Evolutionary conservation across 1,140 invertebrate genomes (phyloP).

Genomic region (Solenopsis invicta): DNA sequence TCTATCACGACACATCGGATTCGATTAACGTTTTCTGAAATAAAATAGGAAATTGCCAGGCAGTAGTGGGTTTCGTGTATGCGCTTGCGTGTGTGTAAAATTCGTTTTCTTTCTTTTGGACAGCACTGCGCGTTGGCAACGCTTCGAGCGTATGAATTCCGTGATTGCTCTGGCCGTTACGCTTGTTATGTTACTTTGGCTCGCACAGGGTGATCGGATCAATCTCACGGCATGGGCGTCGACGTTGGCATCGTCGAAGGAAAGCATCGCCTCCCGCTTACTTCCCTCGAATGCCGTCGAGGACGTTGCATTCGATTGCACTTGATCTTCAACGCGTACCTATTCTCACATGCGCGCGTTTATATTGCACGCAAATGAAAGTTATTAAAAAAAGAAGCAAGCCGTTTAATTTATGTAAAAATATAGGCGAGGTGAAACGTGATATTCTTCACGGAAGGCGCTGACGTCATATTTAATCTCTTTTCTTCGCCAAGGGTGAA

Average conservation of each 20-base stretch:
- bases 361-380: not conserved
- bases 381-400: not conserved
- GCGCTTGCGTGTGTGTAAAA: not conserved
- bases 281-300: not conserved
- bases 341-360: not conserved
- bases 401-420: no score
- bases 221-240: constrained; percentile 5
- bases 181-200: constrained; percentile 30
- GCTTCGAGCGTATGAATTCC: not conserved
- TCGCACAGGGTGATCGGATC: constrained; percentile 18
- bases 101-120: not conserved
- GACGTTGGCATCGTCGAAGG: constrained; percentile 13
- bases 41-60: not conserved
- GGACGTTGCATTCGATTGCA: not conserved
- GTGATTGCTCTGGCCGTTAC: constrained; percentile 23
- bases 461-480: constrained; percentile 22
- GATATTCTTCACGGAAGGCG: not conserved
- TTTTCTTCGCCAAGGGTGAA: not conserved
- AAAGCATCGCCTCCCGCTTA: not conserved
- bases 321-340: not conserved
- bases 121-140: not conserved
- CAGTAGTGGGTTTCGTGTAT: not conserved
- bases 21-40: not conserved
- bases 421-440: not conserved
- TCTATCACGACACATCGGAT: not conserved